Evolutionary conservation across 2,113 vertebrate species (phyloP).

Genomic region (Abramis brama): DNA sequence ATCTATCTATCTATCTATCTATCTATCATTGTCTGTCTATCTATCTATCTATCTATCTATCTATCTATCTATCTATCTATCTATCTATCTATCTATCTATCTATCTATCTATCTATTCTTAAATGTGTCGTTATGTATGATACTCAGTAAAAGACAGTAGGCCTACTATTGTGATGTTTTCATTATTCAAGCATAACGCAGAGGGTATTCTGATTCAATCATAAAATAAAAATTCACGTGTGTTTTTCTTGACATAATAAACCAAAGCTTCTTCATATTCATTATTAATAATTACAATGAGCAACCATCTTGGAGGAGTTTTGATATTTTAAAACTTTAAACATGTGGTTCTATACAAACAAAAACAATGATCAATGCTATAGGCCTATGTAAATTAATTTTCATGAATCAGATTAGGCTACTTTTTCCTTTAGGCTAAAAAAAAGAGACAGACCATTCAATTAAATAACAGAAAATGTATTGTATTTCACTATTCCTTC

Average conservation of each 20-base stretch:
- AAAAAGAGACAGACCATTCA: neutral
- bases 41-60: accelerated
- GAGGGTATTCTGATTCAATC: neutral
- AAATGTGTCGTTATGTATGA: neutral
- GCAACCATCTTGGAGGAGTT: neutral
- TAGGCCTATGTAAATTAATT: neutral
- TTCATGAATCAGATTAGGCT: neutral
- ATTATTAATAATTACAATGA: neutral
- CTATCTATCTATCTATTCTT: neutral
- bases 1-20: neutral
- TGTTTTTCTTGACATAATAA: neutral
- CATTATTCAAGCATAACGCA: neutral
- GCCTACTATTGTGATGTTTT: neutral
- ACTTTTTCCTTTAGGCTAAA: neutral
- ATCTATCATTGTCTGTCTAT: neutral
- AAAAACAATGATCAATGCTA: neutral
- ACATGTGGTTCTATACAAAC: neutral
- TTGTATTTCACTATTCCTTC: too few relatives aligned
- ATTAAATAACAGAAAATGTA: neutral
- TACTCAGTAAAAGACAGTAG: neutral
- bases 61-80: neutral
- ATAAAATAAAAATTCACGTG: neutral
- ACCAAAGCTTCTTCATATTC: neutral
- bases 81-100: neutral
- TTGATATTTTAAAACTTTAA: neutral